A percentile compares a stretch with the other conserved stretches of the same genome.
phyloP scores from a whole-genome alignment of 2,797 vertebrate species.

The Siniperca obscura region DNA sequence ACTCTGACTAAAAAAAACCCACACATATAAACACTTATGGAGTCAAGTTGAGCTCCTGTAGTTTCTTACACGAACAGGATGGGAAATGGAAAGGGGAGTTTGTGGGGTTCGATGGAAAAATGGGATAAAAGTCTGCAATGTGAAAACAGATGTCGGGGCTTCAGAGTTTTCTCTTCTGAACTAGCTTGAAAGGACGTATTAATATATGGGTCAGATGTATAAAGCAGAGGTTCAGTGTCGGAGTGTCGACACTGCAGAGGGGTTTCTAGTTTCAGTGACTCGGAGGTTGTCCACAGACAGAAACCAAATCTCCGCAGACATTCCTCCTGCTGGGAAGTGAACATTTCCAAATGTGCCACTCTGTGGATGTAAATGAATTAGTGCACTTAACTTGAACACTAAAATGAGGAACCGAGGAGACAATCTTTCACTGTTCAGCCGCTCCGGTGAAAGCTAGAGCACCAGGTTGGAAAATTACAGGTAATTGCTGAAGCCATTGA shows the following conservation, averaged over 20 bases:
- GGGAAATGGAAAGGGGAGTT: constrained; percentile 64
- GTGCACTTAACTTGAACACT: constrained; percentile 69
- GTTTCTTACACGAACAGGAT: constrained; percentile 68
- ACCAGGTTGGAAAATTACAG: constrained; percentile 85
- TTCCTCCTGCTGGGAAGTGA: constrained; percentile 73
- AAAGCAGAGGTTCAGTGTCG: constrained; percentile 74
- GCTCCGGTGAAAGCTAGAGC: constrained; percentile 71
- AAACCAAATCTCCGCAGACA: constrained; percentile 73
- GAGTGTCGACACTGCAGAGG: constrained; percentile 63
- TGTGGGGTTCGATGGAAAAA: constrained; percentile 77
- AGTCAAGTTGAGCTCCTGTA: constrained; percentile 73
- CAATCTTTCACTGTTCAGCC: constrained; percentile 79
- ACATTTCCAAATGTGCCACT: constrained; percentile 81
- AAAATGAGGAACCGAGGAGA: constrained; percentile 67
- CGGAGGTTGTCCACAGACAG: constrained; percentile 58
- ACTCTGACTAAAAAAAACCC: constrained; percentile 57
- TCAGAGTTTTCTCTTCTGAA: constrained; percentile 71
- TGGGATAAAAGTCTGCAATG: constrained; percentile 76
- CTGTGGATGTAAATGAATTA: constrained; percentile 78
- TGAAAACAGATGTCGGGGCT: constrained; percentile 83
- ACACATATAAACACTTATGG: constrained; percentile 52
- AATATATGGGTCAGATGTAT: constrained; percentile 83
- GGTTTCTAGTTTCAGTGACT: constrained; percentile 75
- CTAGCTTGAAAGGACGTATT: constrained; percentile 72
- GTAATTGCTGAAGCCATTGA: constrained; percentile 83